phyloP scores from a whole-genome alignment of 2,113 vertebrate genomes.

The Forbesichthys papilliferus region DNA sequence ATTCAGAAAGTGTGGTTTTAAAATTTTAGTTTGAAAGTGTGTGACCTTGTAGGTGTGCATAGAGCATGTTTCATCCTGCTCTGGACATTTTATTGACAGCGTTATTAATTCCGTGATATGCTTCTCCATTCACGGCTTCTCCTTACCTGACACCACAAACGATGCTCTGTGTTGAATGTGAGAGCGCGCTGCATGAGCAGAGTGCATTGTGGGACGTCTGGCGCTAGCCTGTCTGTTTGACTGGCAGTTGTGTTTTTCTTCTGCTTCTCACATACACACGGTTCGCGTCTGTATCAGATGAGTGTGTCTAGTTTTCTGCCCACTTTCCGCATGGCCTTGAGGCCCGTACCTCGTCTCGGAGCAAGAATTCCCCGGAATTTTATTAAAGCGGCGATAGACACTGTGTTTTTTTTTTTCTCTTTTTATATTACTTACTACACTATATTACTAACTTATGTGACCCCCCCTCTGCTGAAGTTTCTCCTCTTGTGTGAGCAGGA shows the following conservation, averaged over 20 bases:
- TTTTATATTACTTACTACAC: no score
- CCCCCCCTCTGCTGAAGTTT: no score
- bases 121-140: no score
- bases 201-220: background rate
- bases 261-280: background rate
- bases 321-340: no score
- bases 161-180: no score
- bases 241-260: background rate
- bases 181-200: background rate
- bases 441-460: no score
- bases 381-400: no score
- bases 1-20: background rate
- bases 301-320: background rate
- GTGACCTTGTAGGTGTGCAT: background rate
- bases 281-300: background rate
- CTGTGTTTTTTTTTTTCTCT: no score
- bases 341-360: no score
- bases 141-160: no score
- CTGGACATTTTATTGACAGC: background rate
- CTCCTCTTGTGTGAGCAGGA: background rate
- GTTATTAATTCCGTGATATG: no score
- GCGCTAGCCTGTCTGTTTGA: constrained; percentile 9
- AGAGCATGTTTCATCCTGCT: background rate
- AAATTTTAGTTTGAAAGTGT: background rate
- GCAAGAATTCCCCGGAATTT: no score